These are phyloP conservation scores for Parauchenoglanis ngamensis DNA, from an alignment of 2,797 vertebrate species.

Conservation along the genomic window DNA sequence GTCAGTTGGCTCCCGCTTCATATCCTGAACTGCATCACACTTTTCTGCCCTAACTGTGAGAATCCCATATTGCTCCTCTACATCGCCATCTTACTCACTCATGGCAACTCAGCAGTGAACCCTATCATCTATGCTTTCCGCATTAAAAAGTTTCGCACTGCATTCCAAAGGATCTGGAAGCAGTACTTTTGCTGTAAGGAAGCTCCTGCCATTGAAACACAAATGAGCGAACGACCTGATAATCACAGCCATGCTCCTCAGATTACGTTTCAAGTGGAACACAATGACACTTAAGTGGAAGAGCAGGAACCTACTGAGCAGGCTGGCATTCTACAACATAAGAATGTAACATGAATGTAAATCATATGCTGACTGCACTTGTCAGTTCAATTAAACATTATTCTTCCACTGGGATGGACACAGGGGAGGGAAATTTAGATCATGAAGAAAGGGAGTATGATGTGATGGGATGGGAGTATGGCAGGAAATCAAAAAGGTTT, in stretches of 20 bases:
- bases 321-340: neutral
- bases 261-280: conserved; percentile 31
- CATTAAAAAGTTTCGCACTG: conserved; percentile 92
- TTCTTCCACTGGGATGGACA: conserved; percentile 7
- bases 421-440: neutral
- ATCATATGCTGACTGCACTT: conserved; percentile 32
- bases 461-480: neutral
- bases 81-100: conserved; percentile 91
- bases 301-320: no score
- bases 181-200: conserved; percentile 88
- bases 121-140: conserved; percentile 95
- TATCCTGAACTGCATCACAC: conserved; percentile 90
- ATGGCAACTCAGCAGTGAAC: conserved; percentile 96
- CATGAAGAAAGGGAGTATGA: neutral
- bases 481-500: conserved; percentile 11
- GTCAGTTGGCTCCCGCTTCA: conserved; percentile 96
- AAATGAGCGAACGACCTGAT: conserved; percentile 63
- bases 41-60: conserved; percentile 81
- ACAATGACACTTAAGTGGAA: conserved; percentile 23
- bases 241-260: conserved; percentile 21
- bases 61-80: conserved; percentile 78
- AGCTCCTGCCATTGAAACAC: conserved; percentile 67
- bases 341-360: conserved; percentile 47
- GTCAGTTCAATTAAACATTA: conserved; percentile 15
- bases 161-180: conserved; percentile 92